These are phyloP conservation scores for Mandrillus leucophaeus DNA, from an alignment of 2,113 vertebrate species.

Conservation along the genomic window DNA sequence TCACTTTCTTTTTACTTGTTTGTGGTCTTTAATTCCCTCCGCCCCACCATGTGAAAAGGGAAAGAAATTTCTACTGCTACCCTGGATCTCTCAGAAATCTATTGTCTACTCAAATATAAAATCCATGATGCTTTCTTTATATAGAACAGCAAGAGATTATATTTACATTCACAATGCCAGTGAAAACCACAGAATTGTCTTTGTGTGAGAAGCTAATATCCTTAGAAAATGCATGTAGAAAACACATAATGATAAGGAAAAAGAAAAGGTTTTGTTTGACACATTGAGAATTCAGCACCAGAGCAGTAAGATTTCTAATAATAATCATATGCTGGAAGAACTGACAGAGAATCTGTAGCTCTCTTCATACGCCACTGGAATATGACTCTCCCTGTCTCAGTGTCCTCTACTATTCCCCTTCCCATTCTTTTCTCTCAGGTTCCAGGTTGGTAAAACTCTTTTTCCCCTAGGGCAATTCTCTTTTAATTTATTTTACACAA, in stretches of 20 bases:
- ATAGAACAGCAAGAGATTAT: background rate
- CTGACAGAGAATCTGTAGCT: background rate
- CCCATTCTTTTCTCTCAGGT: background rate
- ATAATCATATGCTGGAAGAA: background rate
- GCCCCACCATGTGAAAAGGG: background rate
- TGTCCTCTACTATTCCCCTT: background rate
- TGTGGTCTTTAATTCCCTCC: background rate
- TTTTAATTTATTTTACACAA: background rate
- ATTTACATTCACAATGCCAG: background rate
- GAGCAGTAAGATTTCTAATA: background rate
- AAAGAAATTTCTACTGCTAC: background rate
- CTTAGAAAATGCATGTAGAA: background rate
- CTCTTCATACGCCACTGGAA: background rate
- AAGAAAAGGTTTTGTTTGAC: constrained; percentile 30
- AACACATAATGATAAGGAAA: background rate
- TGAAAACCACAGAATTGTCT: background rate
- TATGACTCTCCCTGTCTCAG: background rate
- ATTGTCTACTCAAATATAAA: background rate
- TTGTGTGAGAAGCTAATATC: background rate
- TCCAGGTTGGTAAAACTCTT: background rate
- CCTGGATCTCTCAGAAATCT: background rate
- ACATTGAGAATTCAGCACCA: background rate
- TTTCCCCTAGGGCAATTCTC: background rate
- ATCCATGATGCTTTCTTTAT: background rate
- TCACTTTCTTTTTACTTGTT: constrained; percentile 12